These are phyloP conservation scores for Ylistrum balloti DNA, from an alignment of 1,140 invertebrate species.

Conservation along the genomic window DNA sequence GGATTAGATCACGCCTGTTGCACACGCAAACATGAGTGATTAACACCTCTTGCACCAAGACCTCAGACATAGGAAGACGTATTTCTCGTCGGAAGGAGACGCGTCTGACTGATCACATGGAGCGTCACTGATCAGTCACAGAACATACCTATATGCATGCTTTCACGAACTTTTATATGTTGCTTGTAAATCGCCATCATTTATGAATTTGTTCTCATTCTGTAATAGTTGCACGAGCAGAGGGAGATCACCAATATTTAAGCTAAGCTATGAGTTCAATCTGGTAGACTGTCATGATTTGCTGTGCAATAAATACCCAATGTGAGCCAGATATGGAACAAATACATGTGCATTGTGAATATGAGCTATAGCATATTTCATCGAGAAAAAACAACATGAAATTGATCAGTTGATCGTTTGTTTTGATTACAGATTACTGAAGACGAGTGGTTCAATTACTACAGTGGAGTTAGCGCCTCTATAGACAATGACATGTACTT, in stretches of 20 bases:
- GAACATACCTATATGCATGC: not conserved
- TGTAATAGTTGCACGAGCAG: too few species aligned
- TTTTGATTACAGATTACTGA: slow-evolving; percentile 65
- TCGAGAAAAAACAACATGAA: too few species aligned
- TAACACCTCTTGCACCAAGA: not conserved
- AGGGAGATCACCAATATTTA: too few species aligned
- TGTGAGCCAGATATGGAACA: not conserved
- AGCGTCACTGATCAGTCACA: not conserved
- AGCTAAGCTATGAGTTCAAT: not conserved
- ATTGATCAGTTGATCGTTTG: too few species aligned
- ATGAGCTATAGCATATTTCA: too few species aligned
- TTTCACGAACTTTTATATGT: not conserved
- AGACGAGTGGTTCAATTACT: slow-evolving; percentile 77
- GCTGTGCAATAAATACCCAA: not conserved
- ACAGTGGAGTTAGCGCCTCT: slow-evolving; percentile 76
- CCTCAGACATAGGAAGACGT: not conserved
- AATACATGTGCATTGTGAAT: not conserved
- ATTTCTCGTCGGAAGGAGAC: not conserved
- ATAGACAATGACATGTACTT: slow-evolving; percentile 77
- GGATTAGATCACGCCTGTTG: not conserved
- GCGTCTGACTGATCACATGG: not conserved
- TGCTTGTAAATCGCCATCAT: not conserved
- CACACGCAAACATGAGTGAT: not conserved
- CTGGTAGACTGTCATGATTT: not conserved
- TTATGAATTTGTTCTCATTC: not conserved